Base-by-base conservation (phyloP, 2,888 invertebrate species). In the Rhimphoctona megacephalus region DNA sequence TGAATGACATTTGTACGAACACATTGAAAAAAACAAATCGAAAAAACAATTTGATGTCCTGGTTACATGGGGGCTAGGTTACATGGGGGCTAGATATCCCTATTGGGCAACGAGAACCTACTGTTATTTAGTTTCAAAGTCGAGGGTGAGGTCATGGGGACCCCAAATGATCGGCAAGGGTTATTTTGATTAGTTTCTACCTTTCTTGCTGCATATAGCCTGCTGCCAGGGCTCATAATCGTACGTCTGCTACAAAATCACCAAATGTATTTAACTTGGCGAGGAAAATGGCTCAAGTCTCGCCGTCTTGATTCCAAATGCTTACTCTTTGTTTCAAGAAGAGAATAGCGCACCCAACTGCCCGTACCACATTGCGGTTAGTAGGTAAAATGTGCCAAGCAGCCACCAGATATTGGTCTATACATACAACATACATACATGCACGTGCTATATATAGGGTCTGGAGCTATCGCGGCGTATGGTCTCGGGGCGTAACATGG, bases 381-480 rank as follows among this genome's bases (percentile, higher is more conserved):
- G 54, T 64, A 73, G 49, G 25, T 80, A 76, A 66, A 66, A 86
- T 80, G 74, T 66, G 74, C 66, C 67, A 36, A 57, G 64, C 43
- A 70, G 36, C 43, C 52, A 72, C 54, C 64, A 54, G 85, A 49
- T 52, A 72, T 46, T 25, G 14, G 25, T 80, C 77, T 66, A 30
- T 30, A 25, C 17, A 17, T 30, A 30, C 49, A 57, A 36, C 73
- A 52, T 39, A 57, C 77, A 46, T 8, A 67, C 73, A 64, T 46
- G 61, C 46, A 86, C 72, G 54, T 49, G 61, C 36, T 72, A 81
- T 64, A 81, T 72, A 81, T 64, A 81, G 46, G 36, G 54, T 81
- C 81, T 57, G 46, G 70, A 61, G 76, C 88, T 85, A 88, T 76
- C 82, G 73, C 70, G 83, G 64, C 79, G 76, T 80, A 84, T 74